Evolutionary conservation across 2,113 vertebrate genomes (phyloP).

Genomic region (Gopherus flavomarginatus): DNA sequence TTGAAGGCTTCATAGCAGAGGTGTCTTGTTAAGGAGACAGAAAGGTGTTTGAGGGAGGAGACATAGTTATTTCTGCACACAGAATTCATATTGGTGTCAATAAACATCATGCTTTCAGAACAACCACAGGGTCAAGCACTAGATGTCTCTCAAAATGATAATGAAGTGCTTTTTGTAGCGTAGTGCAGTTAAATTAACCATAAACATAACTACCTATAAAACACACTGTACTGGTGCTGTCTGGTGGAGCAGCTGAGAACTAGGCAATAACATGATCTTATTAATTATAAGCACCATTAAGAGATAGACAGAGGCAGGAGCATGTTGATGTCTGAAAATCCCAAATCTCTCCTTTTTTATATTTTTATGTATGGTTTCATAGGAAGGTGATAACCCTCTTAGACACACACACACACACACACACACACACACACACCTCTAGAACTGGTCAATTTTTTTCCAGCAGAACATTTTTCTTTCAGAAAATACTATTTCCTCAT

Average conservation of each 20-base stretch:
- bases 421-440: not conserved
- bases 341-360: not conserved
- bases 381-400: not conserved
- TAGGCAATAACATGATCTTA: too few species aligned
- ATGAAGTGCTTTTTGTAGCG: not conserved
- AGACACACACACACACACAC: not conserved
- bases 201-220: not conserved
- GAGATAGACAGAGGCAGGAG: not conserved
- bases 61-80: not conserved
- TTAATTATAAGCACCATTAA: fast-evolving
- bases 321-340: not conserved
- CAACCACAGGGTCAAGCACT: not conserved
- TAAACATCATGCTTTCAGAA: not conserved
- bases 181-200: not conserved
- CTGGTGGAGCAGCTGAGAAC: not conserved
- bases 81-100: not conserved
- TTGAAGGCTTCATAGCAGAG: not conserved
- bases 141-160: not conserved
- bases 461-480: not conserved
- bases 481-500: not conserved
- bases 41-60: not conserved
- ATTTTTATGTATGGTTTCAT: not conserved
- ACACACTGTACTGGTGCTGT: too few species aligned
- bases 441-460: not conserved
- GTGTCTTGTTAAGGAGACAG: not conserved